Evolutionary conservation across 2,797 vertebrate species (phyloP).

Genomic region (Lophius americanus): DNA sequence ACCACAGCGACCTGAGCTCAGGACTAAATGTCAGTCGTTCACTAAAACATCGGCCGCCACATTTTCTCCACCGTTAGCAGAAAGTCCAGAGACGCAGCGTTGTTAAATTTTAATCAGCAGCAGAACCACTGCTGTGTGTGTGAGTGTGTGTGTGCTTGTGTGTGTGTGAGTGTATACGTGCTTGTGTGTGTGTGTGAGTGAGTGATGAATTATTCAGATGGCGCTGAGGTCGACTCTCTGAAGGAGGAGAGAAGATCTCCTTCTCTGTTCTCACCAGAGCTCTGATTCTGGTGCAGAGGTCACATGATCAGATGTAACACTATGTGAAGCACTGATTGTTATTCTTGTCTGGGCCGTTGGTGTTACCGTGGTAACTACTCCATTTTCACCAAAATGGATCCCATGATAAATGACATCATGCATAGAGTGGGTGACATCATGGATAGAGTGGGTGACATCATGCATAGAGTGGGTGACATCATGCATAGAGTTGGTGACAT

Average conservation of each 20-base stretch:
- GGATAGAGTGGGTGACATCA: too few relatives aligned
- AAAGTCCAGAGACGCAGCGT: slow-evolving; percentile 33
- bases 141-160: not conserved
- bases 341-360: too few relatives aligned
- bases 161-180: too few relatives aligned
- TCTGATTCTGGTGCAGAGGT: not conserved
- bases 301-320: too few relatives aligned
- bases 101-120: slow-evolving; percentile 57
- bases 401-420: too few relatives aligned
- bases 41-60: slow-evolving; percentile 12
- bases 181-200: not conserved
- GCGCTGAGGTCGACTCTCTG: slow-evolving; percentile 41
- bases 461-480: too few relatives aligned
- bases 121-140: not conserved
- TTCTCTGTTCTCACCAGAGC: not conserved
- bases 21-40: slow-evolving; percentile 29
- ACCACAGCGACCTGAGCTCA: not conserved
- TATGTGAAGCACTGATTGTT: too few relatives aligned
- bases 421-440: too few relatives aligned
- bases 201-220: slow-evolving; percentile 51
- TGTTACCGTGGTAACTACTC: too few relatives aligned
- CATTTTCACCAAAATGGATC: too few relatives aligned
- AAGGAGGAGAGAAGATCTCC: slow-evolving; percentile 14
- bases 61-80: slow-evolving; percentile 39
- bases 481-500: too few relatives aligned